phyloP scores from a whole-genome alignment of 2,113 vertebrate species.

The Nannospalax galili region DNA sequence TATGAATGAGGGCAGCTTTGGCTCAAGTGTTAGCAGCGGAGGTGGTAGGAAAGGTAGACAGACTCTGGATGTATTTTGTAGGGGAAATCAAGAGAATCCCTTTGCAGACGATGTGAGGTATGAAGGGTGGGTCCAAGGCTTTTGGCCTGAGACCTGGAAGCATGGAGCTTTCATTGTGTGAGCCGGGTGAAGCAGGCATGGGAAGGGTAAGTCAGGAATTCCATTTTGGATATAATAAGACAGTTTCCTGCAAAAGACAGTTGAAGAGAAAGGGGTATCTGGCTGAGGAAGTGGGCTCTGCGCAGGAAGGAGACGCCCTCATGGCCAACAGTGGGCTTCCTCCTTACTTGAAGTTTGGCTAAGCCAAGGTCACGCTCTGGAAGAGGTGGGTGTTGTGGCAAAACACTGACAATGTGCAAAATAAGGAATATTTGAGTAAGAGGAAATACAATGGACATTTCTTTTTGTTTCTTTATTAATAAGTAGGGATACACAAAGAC shows the following conservation, averaged over 20 bases:
- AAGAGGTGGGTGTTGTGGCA: neutral
- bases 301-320: neutral
- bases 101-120: neutral
- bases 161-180: neutral
- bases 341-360: neutral
- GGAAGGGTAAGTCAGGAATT: neutral
- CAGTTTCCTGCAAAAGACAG: neutral
- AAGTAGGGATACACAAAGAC: slow-evolving; percentile 77
- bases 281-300: neutral
- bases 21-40: no score
- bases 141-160: neutral
- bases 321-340: rapidly evolving
- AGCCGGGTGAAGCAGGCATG: neutral
- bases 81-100: neutral
- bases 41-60: neutral
- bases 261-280: neutral
- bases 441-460: neutral
- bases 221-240: neutral
- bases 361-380: neutral
- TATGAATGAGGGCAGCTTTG: no score
- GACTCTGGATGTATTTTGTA: neutral
- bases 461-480: slow-evolving; percentile 77
- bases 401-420: neutral
- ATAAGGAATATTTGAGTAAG: neutral
- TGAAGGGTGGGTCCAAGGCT: neutral